These are phyloP conservation scores for Harmothoe impar DNA, from an alignment of 2,888 invertebrate species.

Conservation along the genomic window DNA sequence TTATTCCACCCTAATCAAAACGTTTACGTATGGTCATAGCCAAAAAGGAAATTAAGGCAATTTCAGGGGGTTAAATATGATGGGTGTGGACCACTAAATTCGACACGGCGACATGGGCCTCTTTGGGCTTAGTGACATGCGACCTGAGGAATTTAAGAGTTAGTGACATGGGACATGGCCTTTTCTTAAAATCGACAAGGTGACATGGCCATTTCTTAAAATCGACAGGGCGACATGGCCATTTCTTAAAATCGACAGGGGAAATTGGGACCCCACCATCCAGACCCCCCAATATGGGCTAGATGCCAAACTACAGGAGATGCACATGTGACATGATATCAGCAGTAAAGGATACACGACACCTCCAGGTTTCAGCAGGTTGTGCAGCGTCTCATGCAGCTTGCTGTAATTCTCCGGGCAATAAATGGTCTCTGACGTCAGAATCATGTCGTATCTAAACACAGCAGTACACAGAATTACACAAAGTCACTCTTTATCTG, in stretches of 20 bases:
- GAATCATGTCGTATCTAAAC: conserved; percentile 90
- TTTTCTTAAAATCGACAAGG: too few species aligned
- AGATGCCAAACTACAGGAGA: neutral
- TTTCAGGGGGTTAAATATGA: neutral
- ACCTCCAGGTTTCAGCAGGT: conserved; percentile 87
- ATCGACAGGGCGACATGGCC: too few species aligned
- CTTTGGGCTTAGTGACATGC: too few species aligned
- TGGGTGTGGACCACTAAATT: too few species aligned
- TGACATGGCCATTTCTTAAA: too few species aligned
- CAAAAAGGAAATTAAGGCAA: neutral
- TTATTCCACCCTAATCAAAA: too few species aligned
- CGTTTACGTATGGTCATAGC: neutral
- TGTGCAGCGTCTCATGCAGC: conserved; percentile 88
- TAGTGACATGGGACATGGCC: too few species aligned
- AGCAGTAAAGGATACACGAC: conserved; percentile 86
- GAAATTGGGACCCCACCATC: too few species aligned
- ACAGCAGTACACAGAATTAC: conserved; percentile 13
- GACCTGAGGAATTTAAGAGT: too few species aligned
- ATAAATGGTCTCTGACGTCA: conserved; percentile 95
- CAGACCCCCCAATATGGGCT: neutral
- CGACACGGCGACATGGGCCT: too few species aligned
- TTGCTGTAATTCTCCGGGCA: conserved; percentile 91
- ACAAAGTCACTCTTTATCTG: too few species aligned
- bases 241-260: too few species aligned
- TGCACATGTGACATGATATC: conserved; percentile 72